These are phyloP conservation scores for Fopius arisanus DNA, from an alignment of 1,140 invertebrate genomes.

Conservation along the genomic window DNA sequence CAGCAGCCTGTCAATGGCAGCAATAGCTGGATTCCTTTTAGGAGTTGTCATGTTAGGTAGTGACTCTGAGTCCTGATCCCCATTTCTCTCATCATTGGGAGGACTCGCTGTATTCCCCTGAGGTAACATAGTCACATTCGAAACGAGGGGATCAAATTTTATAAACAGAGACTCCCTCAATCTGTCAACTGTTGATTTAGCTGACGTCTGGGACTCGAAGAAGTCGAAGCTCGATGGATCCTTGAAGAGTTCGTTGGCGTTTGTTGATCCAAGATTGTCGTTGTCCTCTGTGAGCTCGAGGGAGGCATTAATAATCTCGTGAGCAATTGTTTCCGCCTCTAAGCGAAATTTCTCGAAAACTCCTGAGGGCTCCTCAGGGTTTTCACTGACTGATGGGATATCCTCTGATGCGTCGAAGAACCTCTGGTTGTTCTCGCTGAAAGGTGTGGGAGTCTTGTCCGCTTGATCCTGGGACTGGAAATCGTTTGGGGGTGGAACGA, in stretches of 20 bases:
- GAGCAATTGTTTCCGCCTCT: constrained; percentile 45
- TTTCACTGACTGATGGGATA: not conserved
- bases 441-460: not conserved
- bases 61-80: constrained; percentile 39
- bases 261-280: constrained; percentile 46
- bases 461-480: not conserved
- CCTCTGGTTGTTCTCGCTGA: not conserved
- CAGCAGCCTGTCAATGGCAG: constrained; percentile 61
- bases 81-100: constrained; percentile 47
- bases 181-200: constrained; percentile 45
- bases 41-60: constrained; percentile 42
- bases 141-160: constrained; percentile 70
- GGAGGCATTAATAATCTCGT: constrained; percentile 46
- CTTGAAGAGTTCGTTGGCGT: constrained; percentile 48
- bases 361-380: not conserved
- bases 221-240: constrained; percentile 58
- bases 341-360: constrained; percentile 44
- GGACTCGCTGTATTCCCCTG: constrained; percentile 48
- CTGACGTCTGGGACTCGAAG: constrained; percentile 44
- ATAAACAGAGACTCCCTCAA: constrained; percentile 68
- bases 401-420: not conserved
- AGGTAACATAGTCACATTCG: constrained; percentile 58
- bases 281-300: constrained; percentile 41
- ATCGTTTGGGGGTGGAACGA: not conserved
- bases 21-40: constrained; percentile 56